Percentiles rank a stretch among this genome's conserved stretches.
Evolutionary conservation across 2,113 vertebrate genomes (phyloP).

Genomic region (Monarcha castaneiventris): DNA sequence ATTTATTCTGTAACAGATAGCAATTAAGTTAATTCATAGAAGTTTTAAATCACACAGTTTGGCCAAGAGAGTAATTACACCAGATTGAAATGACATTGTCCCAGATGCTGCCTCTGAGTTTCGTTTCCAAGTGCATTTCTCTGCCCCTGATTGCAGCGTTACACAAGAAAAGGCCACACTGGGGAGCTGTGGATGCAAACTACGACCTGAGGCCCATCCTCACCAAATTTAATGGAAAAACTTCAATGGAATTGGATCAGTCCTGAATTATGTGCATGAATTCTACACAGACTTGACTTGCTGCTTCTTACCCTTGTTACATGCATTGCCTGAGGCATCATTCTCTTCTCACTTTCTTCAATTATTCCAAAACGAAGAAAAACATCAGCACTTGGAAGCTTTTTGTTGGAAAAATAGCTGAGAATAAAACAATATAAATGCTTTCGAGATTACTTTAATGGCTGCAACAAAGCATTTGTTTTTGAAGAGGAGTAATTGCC

Average conservation of each 20-base stretch:
- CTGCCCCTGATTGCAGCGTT: not conserved
- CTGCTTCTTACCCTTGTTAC: constrained; percentile 58
- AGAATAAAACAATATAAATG: constrained; percentile 4
- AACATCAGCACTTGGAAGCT: constrained; percentile 65
- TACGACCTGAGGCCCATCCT: not conserved
- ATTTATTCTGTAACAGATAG: not conserved
- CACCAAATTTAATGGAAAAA: not conserved
- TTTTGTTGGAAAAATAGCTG: constrained; percentile 80
- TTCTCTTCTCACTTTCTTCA: constrained; percentile 48
- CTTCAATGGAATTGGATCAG: not conserved
- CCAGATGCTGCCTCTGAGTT: not conserved
- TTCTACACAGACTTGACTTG: not conserved
- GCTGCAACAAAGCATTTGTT: not conserved
- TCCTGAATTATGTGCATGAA: not conserved
- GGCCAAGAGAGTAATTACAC: not conserved
- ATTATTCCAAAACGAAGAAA: constrained; percentile 76
- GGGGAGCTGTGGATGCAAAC: not conserved
- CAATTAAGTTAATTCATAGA: not conserved
- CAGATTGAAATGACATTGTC: not conserved
- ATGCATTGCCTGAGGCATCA: constrained; percentile 71
- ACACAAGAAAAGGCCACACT: not conserved
- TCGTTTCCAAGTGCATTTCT: not conserved
- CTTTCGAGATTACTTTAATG: not conserved
- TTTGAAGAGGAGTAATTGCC: not conserved
- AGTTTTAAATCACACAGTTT: not conserved